Base-by-base conservation (phyloP, 1,140 invertebrate genomes). In the Zelostemma sp. region DNA sequence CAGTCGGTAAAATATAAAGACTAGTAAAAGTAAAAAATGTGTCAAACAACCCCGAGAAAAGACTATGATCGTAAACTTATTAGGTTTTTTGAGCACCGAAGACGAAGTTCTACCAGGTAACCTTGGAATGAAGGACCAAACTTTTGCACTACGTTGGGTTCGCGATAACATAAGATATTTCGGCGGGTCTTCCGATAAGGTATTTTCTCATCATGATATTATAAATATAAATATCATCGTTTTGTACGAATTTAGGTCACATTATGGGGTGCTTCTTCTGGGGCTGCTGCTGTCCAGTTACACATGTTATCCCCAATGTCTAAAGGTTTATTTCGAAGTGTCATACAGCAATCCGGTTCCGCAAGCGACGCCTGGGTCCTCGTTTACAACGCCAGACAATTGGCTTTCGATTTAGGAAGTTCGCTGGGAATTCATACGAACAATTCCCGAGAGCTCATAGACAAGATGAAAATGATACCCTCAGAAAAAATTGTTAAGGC, bases 301-400 rank as follows among this genome's bases (percentile, higher is more conserved):
- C 68, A 58, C 46, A 25, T 54, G 12, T 17, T 70, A 1, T 65
- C 61, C 11, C 49, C 58, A 38, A 46, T 53, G 33, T 41, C 89
- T 81, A 77, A 83, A 86, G 77, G 80, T 6, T 57, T 91, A n/a
- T 93, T 94, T 70, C 89, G 89, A 46, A 85, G 86, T 49, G 92
- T 80, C 0, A 93, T 95, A 49, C 85, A 89, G 1, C 88, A 93
- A 83, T 93, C 92, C 72, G 94, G 95, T 8, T 91, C 91, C 0
- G 89, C 91, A 5, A 77, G 91, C 4, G 90, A 89, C 77, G 87
- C 90, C 0, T 95, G 93, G 93, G 90, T 93, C 0, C 86, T 92
- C 2, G 75, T 59, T 81, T 90, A 35, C 40, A 77, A 85, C 82
- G 82, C 78, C 71, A 90, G 53, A 87, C 87, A 85, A 1, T 87